These are phyloP conservation scores for Nasonovia ribisnigri DNA, from an alignment of 2,888 invertebrate species.

Conservation along the genomic window DNA sequence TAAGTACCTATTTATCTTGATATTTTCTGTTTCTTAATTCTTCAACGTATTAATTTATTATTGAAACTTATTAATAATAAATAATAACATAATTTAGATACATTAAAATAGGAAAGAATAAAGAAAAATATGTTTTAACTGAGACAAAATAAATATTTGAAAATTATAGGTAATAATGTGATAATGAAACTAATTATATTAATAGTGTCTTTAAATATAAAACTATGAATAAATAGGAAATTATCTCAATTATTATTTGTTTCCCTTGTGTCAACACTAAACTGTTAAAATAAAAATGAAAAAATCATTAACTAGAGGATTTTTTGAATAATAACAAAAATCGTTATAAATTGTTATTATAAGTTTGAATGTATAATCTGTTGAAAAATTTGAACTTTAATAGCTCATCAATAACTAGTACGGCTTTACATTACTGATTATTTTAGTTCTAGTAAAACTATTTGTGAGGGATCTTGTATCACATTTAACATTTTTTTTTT, in stretches of 20 bases:
- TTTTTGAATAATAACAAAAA: too few species aligned
- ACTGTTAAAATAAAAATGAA: too few species aligned
- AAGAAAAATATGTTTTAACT: too few species aligned
- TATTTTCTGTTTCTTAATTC: not conserved
- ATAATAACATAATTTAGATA: not conserved
- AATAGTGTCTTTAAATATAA: too few species aligned
- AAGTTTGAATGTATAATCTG: not conserved
- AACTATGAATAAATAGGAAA: too few species aligned
- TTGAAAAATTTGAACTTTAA: not conserved
- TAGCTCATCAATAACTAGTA: not conserved
- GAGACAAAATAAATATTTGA: too few species aligned
- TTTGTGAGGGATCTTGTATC: not conserved
- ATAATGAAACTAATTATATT: too few species aligned
- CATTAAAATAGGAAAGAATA: too few species aligned
- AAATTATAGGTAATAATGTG: too few species aligned
- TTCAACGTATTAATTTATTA: not conserved
- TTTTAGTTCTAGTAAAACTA: not conserved
- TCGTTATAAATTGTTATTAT: not conserved
- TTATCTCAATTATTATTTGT: too few species aligned
- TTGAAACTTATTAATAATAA: not conserved
- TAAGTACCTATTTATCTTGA: not conserved
- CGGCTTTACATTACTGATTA: not conserved
- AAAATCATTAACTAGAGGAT: too few species aligned
- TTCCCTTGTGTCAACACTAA: too few species aligned
- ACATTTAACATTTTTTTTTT: not conserved